Percentiles rank a stretch among this genome's conserved stretches.
Evolutionary conservation across 2,797 vertebrate species (phyloP).

Genomic region (Leptatherina wallacei): DNA sequence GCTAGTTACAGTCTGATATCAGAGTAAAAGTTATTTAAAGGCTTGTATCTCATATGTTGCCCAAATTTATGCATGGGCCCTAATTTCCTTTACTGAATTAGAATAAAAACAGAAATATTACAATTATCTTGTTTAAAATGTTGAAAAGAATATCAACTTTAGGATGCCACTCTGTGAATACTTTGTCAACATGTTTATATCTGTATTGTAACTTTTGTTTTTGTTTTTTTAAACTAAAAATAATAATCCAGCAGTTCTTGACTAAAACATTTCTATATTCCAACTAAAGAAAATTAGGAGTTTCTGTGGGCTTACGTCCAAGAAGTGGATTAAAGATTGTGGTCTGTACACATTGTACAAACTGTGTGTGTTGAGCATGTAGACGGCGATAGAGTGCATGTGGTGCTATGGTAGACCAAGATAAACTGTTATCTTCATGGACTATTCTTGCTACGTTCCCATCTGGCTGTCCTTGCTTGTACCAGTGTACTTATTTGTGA

Average conservation of each 20-base stretch:
- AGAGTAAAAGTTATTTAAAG: too few species aligned
- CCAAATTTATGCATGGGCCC: too few species aligned
- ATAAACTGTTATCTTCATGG: constrained; percentile 67
- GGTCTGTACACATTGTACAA: constrained; percentile 31
- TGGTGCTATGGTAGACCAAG: constrained; percentile 39
- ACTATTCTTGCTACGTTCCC: constrained; percentile 55
- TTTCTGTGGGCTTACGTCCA: constrained; percentile 15
- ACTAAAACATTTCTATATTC: neutral
- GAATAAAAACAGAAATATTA: too few species aligned
- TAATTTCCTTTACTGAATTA: too few species aligned
- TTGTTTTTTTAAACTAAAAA: too few species aligned
- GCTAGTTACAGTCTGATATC: too few species aligned
- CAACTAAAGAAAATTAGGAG: neutral
- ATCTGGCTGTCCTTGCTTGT: constrained; percentile 35
- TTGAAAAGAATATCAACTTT: too few species aligned
- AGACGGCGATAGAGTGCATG: constrained; percentile 33
- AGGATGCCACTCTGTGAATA: too few species aligned
- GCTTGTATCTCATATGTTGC: too few species aligned
- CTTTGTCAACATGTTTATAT: too few species aligned
- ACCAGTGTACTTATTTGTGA: constrained; percentile 18
- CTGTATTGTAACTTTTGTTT: too few species aligned
- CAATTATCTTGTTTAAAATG: too few species aligned
- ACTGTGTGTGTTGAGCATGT: constrained; percentile 20
- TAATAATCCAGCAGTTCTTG: neutral
- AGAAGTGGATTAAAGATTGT: constrained; percentile 13